These are phyloP conservation scores for Xenentodon cancila DNA, from an alignment of 2,797 vertebrate genomes.

Conservation along the genomic window DNA sequence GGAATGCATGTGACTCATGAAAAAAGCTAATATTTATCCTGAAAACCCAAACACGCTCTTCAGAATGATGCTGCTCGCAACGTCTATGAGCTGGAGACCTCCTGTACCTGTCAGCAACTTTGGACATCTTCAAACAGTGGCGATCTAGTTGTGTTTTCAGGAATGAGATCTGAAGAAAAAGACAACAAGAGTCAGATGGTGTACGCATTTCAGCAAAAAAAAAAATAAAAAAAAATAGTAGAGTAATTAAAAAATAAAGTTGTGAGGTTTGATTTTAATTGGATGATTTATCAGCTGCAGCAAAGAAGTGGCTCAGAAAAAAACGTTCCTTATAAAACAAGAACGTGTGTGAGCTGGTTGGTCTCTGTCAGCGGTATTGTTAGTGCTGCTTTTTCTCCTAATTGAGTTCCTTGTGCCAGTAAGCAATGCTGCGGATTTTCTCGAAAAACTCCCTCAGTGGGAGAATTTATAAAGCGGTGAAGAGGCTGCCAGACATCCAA, in stretches of 20 bases:
- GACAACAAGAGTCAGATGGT: conserved; percentile 1
- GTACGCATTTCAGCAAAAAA: background rate
- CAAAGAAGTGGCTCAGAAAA: background rate
- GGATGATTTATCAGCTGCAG: background rate
- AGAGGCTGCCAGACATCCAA: conserved; percentile 1
- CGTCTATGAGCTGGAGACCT: background rate
- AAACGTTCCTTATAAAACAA: conserved; percentile 4
- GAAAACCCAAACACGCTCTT: too few species aligned
- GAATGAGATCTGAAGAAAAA: conserved; percentile 89
- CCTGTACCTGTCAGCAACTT: conserved; percentile 96
- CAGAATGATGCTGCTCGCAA: background rate
- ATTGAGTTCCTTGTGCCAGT: conserved; percentile 6
- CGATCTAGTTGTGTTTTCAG: conserved; percentile 94
- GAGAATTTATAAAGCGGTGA: too few species aligned
- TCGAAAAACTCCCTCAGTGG: too few species aligned
- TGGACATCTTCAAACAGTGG: conserved; percentile 99
- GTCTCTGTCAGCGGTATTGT: background rate
- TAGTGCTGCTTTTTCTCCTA: background rate
- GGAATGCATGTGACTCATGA: too few species aligned
- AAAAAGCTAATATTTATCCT: too few species aligned
- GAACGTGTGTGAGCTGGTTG: conserved; percentile 1
- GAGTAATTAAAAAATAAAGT: background rate
- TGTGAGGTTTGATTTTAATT: background rate
- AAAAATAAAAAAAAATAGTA: background rate
- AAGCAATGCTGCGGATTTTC: background rate